Conservation (phyloP, 2,113 vertebrate genomes). For the Phalacrocorax aristotelis region DNA sequence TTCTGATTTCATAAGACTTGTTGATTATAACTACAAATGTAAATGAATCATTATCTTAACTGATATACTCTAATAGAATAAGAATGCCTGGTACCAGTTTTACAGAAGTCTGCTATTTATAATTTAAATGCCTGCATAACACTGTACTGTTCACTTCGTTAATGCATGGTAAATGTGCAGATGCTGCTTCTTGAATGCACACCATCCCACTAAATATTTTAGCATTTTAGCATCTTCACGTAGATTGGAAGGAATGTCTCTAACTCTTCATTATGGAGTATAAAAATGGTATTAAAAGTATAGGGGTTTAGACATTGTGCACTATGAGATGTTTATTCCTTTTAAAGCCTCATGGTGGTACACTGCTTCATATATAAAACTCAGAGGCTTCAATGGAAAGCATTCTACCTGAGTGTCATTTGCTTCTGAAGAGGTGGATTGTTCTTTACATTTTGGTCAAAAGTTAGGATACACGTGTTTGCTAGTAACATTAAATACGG, state of each 20-base stretch:
- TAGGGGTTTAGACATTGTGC: neutral
- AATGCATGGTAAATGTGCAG: neutral
- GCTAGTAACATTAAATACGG: neutral
- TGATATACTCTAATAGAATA: neutral
- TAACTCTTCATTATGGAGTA: neutral
- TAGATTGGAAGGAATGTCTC: neutral
- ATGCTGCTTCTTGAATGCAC: neutral
- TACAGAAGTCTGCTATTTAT: neutral
- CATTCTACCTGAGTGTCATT: neutral
- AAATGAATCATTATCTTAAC: neutral
- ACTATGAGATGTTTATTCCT: neutral
- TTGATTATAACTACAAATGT: neutral
- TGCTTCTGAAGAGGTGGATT: neutral
- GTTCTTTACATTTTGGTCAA: neutral
- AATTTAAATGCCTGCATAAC: neutral
- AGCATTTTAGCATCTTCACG: neutral
- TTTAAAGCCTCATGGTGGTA: conserved; percentile 1
- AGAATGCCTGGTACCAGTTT: neutral
- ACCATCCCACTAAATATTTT: neutral
- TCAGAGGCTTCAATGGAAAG: neutral
- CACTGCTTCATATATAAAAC: neutral
- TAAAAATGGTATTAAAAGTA: neutral
- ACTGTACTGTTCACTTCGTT: neutral
- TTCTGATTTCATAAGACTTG: neutral
- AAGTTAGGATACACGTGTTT: neutral